Evolutionary conservation across 2,797 vertebrate genomes (phyloP), one percentile per base, ranked within the genome.

Genomic region (Bovichtus diacanthus): DNA sequence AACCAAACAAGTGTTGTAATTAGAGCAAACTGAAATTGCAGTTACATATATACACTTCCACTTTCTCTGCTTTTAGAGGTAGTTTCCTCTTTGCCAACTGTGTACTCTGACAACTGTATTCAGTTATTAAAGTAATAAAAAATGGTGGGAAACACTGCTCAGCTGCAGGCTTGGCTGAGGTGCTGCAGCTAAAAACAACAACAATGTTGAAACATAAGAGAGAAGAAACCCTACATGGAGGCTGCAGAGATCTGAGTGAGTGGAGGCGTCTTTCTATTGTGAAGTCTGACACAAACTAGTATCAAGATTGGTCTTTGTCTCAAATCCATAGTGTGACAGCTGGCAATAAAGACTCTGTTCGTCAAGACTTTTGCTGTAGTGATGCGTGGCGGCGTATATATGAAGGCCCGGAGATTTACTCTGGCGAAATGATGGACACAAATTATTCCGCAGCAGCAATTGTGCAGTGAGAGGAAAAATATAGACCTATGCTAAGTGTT

Each of bases 241-340:
- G 51, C 73, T 58, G 76, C 72, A 65, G 29, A 38, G 44, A 80
- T 71, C 70, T 63, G 74, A 73, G 68, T 19, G 66, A 67, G 56
- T 2, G 53, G 50, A 75, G 44, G 51, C 46, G 61, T 69, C 9
- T 55, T 21, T 80, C 71, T 80, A 11, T 81, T 66, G 34, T 78
- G 38, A 83, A 60, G 72, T 61, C 13, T 27, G 73, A 86, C 75
- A 76, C 60, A 70, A 63, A 64, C 59, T 70, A 63, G 50, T 75
- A 77, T 77, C 66, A 76, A 60, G 51, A 85, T 76, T 82, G 75
- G 76, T 80, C 61, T 78, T 87, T 77, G 77, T 86, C 61, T 84
- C 51, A 51, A 68, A 81, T 62, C 63, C 74, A 59, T 1, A 67
- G 77, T 49, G 64, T 76, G 89, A 83, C 88, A 87, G 82, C 81